Percentiles rank a stretch among this genome's conserved stretches.
These are phyloP conservation scores for Oophaga sylvatica DNA, from an alignment of 2,797 vertebrate genomes.

Conservation along the genomic window DNA sequence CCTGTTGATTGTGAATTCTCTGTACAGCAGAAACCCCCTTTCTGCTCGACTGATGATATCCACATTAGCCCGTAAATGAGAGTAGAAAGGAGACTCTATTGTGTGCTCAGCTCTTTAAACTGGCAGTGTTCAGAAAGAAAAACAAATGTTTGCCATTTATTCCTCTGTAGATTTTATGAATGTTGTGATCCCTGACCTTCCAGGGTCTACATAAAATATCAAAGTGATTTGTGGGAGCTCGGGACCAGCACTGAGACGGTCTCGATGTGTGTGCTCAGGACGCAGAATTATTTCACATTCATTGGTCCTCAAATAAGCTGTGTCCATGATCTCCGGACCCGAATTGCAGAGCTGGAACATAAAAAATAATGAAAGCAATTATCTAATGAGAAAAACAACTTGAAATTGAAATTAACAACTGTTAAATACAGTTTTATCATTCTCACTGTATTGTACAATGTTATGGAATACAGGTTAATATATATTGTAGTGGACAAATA, in stretches of 20 bases:
- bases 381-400: not conserved
- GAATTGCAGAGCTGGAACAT: not conserved
- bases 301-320: not conserved
- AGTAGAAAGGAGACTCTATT: not conserved
- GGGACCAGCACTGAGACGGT: not conserved
- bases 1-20: not conserved
- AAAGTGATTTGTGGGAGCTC: conserved; percentile 18
- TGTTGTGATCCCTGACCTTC: conserved; percentile 16
- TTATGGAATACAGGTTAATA: no score
- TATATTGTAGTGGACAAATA: no score
- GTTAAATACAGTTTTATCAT: no score
- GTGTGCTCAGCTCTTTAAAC: conserved; percentile 31
- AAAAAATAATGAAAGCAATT: not conserved
- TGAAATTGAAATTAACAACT: not conserved
- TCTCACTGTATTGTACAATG: no score
- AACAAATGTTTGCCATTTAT: conserved; percentile 50
- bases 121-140: conserved; percentile 19
- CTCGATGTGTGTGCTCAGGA: not conserved
- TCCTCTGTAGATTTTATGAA: conserved; percentile 39
- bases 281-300: not conserved
- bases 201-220: conserved; percentile 24
- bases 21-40: conserved; percentile 1
- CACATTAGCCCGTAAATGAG: not conserved
- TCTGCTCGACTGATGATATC: not conserved
- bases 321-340: not conserved